Evolutionary conservation across 2,797 vertebrate genomes (phyloP), one percentile per base, ranked within the genome.

Genomic region (Pachyuromys duprasi): DNA sequence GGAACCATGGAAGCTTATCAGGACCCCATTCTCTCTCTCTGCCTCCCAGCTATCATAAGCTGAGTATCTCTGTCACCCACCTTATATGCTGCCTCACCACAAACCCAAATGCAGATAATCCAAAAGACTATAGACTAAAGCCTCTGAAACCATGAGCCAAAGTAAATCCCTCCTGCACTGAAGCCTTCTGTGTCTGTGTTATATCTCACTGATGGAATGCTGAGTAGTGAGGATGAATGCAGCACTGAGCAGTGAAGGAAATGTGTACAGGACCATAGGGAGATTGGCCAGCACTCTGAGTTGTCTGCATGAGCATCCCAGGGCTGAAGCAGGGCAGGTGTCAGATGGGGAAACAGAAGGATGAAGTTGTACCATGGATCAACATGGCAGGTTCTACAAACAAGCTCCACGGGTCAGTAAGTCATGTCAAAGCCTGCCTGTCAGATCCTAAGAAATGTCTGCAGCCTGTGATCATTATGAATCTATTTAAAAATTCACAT

Each of bases 321-420:
- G 3, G 62, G 70, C 49, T 70, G 78, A 45, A 53, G 36, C 69
- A 45, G 31, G 55, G 57, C 55, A 5, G n/a, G 24, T 49, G 22
- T 5, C 3, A 3, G 26, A 28, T 6, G 31, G 8, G 6, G 26
- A 53, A n/a, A 72, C 0, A 67, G n/a, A 2, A 45, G 45, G 20
- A 62, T 3, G 3, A 80, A 67, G 39, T 0, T 86, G 18, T 8
- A 31, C 3, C 8, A 20, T 0, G 2, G 24, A 8, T 3, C 4
- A n/a, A 20, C 9, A 8, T 20, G 9, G 36, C 0, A 33, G 18
- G 18, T 69, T 70, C 70, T 63, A 14, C 5, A 28, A 57, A 72
- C 69, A 62, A 39, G 33, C 14, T 36, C 24, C 82, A 33, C 8
- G 49, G 24, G 18, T 91, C 17, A 33, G 31, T 31, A 31, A 82